phyloP scores from a whole-genome alignment of 2,888 invertebrate genomes.

The Scrobipalpa costella region DNA sequence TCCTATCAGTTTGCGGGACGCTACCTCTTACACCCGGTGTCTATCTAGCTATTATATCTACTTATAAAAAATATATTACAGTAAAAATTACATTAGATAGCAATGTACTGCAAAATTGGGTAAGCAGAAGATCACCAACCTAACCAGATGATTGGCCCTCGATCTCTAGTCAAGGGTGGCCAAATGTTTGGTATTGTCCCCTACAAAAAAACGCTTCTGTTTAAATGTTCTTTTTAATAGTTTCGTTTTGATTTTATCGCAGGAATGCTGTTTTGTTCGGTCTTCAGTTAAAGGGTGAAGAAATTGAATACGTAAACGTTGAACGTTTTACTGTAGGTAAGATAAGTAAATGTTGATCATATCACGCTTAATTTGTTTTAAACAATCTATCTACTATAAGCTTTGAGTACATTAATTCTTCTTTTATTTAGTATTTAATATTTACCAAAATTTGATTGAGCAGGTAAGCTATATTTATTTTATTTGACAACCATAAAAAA shows the following conservation, averaged over 20 bases:
- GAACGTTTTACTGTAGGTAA: neutral
- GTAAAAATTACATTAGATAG: neutral
- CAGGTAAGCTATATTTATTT: no score
- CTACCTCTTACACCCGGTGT: no score
- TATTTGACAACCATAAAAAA: no score
- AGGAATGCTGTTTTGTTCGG: neutral
- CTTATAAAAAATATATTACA: no score
- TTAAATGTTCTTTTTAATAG: slow-evolving; percentile 16
- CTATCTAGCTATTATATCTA: no score
- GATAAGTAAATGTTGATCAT: no score
- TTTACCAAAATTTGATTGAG: no score
- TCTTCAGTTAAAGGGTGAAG: neutral
- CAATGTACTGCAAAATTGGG: neutral
- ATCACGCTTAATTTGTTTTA: no score
- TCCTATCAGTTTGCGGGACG: no score
- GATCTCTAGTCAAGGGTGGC: slow-evolving; percentile 18
- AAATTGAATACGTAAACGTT: neutral
- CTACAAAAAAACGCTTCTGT: slow-evolving; percentile 4
- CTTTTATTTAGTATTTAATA: no score
- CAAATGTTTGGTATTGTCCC: slow-evolving; percentile 11
- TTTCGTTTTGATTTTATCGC: slow-evolving; percentile 15
- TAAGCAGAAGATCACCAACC: neutral
- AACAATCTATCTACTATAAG: no score
- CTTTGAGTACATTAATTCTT: no score
- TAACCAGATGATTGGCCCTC: neutral